A percentile compares a stretch with the other conserved stretches of the same genome.
Evolutionary conservation across 2,113 vertebrate genomes (phyloP).

Genomic region (Grammomys dolichurus): DNA sequence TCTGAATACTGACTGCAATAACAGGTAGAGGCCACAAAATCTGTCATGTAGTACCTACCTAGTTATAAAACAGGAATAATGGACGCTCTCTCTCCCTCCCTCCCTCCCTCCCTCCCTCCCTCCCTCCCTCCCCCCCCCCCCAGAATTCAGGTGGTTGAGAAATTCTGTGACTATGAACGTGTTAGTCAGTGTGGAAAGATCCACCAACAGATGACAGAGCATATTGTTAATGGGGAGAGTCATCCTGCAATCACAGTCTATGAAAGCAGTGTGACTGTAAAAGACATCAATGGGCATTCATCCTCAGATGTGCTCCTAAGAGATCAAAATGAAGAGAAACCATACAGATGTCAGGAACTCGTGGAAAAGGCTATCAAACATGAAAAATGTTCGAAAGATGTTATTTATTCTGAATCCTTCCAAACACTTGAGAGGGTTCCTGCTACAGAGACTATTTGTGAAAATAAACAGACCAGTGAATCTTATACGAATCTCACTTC

Average conservation of each 20-base stretch:
- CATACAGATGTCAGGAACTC: no score
- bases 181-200: neutral
- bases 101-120: no score
- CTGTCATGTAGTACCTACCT: neutral
- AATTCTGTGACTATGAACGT: neutral
- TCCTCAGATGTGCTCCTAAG: neutral
- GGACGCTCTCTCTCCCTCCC: no score
- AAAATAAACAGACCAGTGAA: neutral
- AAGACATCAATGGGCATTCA: neutral
- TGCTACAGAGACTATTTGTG: neutral
- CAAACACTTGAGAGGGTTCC: neutral
- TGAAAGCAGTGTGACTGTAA: neutral
- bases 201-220: neutral
- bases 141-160: neutral
- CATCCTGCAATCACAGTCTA: no score
- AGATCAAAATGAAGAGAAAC: neutral
- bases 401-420: neutral
- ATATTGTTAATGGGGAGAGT: neutral
- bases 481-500: neutral
- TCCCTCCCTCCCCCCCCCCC: accelerated
- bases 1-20: neutral
- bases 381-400: neutral
- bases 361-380: neutral
- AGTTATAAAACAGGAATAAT: neutral
- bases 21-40: neutral